Conservation (phyloP, 1,140 invertebrate species). For the Bombus pyrosoma region DNA sequence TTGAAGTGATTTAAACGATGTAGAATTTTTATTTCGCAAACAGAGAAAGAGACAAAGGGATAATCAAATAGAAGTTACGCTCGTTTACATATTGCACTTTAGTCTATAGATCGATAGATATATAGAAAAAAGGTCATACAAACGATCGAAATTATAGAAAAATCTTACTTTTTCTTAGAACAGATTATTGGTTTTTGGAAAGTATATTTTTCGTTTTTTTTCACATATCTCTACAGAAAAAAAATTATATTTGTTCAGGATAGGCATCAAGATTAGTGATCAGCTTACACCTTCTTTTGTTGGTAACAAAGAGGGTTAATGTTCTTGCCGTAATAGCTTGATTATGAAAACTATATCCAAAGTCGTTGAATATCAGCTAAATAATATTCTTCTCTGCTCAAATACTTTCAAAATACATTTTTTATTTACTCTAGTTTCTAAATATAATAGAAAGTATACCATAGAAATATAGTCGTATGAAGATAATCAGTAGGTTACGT, state of each 20-base stretch:
- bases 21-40: not conserved
- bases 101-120: not conserved
- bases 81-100: not conserved
- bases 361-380: not conserved
- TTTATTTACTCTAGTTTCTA: not conserved
- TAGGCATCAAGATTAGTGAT: not conserved
- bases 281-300: not conserved
- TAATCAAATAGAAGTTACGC: not conserved
- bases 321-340: not conserved
- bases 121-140: not conserved
- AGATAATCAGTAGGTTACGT: not conserved
- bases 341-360: conserved; percentile 21
- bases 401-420: not conserved
- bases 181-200: not conserved
- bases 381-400: not conserved
- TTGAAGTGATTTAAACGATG: not conserved
- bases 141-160: not conserved
- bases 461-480: no score
- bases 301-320: not conserved
- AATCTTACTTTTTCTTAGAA: not conserved
- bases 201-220: not conserved
- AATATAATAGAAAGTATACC: no score
- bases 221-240: not conserved
- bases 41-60: not conserved
- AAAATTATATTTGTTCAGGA: not conserved